Evolutionary conservation across 2,797 vertebrate species (phyloP).

Genomic region (Oreortyx pictus): DNA sequence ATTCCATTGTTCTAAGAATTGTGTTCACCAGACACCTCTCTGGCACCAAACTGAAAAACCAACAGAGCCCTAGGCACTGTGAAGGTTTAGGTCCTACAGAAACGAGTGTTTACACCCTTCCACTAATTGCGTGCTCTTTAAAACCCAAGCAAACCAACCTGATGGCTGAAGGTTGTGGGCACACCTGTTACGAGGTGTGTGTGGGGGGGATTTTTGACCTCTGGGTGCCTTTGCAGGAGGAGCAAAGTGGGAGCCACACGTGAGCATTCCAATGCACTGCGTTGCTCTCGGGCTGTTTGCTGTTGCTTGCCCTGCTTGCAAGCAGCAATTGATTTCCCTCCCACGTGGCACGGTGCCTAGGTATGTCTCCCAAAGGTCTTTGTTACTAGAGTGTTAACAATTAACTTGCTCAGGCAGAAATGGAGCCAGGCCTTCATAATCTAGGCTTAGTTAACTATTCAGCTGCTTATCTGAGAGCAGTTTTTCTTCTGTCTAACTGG

Average conservation of each 20-base stretch:
- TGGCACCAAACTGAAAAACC: not conserved
- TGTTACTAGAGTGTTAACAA: slow-evolving; percentile 58
- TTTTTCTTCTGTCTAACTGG: not conserved
- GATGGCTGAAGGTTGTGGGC: not conserved
- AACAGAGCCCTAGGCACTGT: not conserved
- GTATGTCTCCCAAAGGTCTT: slow-evolving; percentile 14
- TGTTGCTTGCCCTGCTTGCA: not conserved
- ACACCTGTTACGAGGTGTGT: not conserved
- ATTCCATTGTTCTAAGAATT: not conserved
- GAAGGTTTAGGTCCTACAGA: not conserved
- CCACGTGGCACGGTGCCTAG: not conserved
- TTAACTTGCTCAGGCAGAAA: slow-evolving; percentile 59
- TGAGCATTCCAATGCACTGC: not conserved
- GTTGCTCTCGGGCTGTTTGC: not conserved
- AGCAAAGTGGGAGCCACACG: not conserved
- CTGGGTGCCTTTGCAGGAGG: slow-evolving; percentile 6
- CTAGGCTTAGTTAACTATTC: slow-evolving; percentile 44
- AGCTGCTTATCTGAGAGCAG: slow-evolving; percentile 36
- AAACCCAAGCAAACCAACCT: not conserved
- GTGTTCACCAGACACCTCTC: not conserved
- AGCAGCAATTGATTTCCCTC: not conserved
- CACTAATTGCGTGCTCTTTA: not conserved
- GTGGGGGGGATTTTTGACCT: slow-evolving; percentile 9
- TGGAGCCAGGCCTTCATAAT: slow-evolving; percentile 9
- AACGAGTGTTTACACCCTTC: not conserved